Evolutionary conservation across 92 coral and sea anemone species (phyloP), one percentile per base, ranked within the genome.

Genomic region (Zoanthus gigantus): DNA sequence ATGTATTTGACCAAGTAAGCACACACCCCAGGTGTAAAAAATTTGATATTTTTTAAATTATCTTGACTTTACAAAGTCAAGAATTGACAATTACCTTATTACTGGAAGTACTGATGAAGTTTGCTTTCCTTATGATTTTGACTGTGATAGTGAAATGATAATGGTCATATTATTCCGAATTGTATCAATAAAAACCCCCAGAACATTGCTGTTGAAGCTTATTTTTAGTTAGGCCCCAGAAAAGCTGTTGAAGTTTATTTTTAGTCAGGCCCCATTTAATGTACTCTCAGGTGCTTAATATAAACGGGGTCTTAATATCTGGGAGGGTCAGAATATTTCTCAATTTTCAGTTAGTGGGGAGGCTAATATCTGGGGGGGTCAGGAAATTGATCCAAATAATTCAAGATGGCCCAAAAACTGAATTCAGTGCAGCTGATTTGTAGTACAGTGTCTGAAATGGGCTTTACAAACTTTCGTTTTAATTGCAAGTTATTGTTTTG

Each of bases 361-460:
- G 23, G 23, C 23, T 23, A 23, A 23, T 23, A 23, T 23, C 23
- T 10, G 71, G 18, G 71, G 71, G 71, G 7, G 71, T 16, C 71
- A 16, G 18, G 18, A 58, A 58, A 65, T 58, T 17, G 18, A 14
- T 58, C 66, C 12, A 58, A 14, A 58, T 58, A 69, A 69, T 28
- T 28, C 44, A 69, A 32, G 74, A 30, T 12, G 74, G 74, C 74
- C 74, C 74, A 69, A 69, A 69, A 69, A 69, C 74, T 69, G 74
- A 69, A 69, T 69, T 69, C 74, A 69, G 3, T 69, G 29, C 11
- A 68, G 74, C 74, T 71, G 14, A 71, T 71, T 32, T 71, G 48
- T 30, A 31, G 74, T 71, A 71, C 46, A 71, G 50, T 32, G 50
- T 32, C 75, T 71, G 48, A 71, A 71, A 71, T 71, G 50, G 75